Base-by-base conservation (phyloP, 2,888 invertebrate genomes). In the Lamellibrachia satsuma region DNA sequence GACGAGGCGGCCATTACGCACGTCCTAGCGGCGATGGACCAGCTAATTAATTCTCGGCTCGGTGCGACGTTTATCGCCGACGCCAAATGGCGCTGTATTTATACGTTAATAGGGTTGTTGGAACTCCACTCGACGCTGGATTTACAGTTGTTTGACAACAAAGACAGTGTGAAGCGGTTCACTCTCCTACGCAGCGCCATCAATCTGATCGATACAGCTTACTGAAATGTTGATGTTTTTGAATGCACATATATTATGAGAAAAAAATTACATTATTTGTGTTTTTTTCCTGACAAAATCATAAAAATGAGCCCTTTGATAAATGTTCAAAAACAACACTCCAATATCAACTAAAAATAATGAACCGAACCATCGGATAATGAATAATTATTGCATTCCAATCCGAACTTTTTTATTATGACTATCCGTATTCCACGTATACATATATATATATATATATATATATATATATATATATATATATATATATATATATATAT, bases 51-150 rank as follows among this genome's bases (percentile, higher is more conserved):
- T 75, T 75, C 22, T 75, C 75, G 75, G 75, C 75, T 75, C 75
- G n/a, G 22, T 75, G 55, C 75, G 22, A 75, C 75, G 75, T 75
- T 75, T 75, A 75, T 75, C 75, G 75, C 75, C 75, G 75, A 6
- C 75, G 75, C 75, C 75, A 75, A 75, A 75, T 75, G 75, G 75
- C 75, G 75, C 75, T 22, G 75, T 75, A 75, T 75, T 75, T 75
- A 75, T 75, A 75, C 75, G 75, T 75, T 75, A 75, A 75, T 75
- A 75, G 75, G 75, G 75, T 75, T 75, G 75, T 75, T 22, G 22
- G 75, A 75, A 6, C 22, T 6, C 15, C 75, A 75, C 75, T 75
- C 75, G 75, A 6, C 15, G 75, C 75, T 22, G 6, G 75, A 75
- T 75, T 75, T 75, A 75, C 75, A 75, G n/a, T 75, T 75, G 22